Base-by-base conservation (phyloP, 1,140 invertebrate species). In the Drosophila virilis region DNA sequence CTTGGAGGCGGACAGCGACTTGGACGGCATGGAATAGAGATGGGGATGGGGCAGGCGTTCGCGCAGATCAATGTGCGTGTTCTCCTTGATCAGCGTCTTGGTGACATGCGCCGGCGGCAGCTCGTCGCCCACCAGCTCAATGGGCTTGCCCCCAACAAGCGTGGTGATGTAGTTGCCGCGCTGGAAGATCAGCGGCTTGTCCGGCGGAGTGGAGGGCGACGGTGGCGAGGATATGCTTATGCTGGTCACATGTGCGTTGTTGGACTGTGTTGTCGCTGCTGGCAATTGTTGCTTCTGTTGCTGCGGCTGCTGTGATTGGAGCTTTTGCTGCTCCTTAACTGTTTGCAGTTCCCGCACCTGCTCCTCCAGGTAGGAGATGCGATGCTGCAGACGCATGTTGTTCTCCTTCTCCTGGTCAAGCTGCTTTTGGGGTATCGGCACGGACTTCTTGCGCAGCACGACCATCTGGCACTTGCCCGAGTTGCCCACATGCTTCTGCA, bases 331-430 rank as follows among this genome's bases (percentile, higher is more conserved):
- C 17, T 91, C 85, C 68, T 91, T 92, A n/a, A 72, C 92, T 59
- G 48, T 88, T 5, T 96, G 92, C 1, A 96, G 92, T 78, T 96
- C 95, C 0, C 94, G 93, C 51, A 97, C 97, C 92, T 97, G 97
- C 77, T 98, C 97, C 90, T 98, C 97, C 43, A 98, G 93, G 91
- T 98, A 98, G 2, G 96, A 96, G 50, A 98, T 97, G 57, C 97
- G 94, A 91, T 98, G 97, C 7, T 96, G 97, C 46, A 98, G 93
- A 48, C 97, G 93, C 13, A 97, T 94, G 91, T 97, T 97, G 92
- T 98, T 97, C 28, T 95, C 94, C 81, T 95, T 94, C 60, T 92
- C 79, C 58, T 92, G 91, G 51, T 83, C 86, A 0, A 84, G 70
- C 55, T 81, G 79, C 51, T 82, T 92, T 62, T 85, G 88, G 8